These are phyloP conservation scores for Zonitis immaculata DNA, from an alignment of 2,888 invertebrate species.

Conservation along the genomic window DNA sequence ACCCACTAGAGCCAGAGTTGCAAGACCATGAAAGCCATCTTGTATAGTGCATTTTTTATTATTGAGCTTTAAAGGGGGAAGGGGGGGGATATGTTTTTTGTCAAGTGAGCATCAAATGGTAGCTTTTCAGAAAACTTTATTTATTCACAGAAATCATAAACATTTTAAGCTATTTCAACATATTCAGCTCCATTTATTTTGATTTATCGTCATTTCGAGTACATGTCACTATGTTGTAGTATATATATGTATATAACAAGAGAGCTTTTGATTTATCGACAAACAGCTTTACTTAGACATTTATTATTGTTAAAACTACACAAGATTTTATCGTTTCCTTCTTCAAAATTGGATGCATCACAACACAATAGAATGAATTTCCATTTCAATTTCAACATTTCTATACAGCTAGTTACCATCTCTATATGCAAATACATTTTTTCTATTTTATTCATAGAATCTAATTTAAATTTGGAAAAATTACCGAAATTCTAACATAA, in stretches of 20 bases:
- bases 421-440: neutral
- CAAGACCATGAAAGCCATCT: too few species aligned
- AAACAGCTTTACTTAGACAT: neutral
- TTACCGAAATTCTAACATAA: neutral
- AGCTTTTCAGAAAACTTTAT: neutral
- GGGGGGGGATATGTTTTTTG: neutral
- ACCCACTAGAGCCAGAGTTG: too few species aligned
- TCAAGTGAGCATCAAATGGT: neutral
- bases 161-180: neutral
- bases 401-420: neutral
- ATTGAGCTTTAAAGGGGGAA: neutral
- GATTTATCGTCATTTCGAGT: neutral
- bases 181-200: conserved; percentile 1
- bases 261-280: neutral
- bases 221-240: neutral
- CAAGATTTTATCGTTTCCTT: neutral
- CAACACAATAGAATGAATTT: neutral
- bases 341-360: neutral
- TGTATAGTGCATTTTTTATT: too few species aligned
- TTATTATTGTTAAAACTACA: neutral
- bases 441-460: too few species aligned
- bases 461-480: too few species aligned
- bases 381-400: neutral
- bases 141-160: neutral
- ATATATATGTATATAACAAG: neutral